Evolutionary conservation across 2,113 vertebrate species (phyloP).

Genomic region (Callipepla squamata): DNA sequence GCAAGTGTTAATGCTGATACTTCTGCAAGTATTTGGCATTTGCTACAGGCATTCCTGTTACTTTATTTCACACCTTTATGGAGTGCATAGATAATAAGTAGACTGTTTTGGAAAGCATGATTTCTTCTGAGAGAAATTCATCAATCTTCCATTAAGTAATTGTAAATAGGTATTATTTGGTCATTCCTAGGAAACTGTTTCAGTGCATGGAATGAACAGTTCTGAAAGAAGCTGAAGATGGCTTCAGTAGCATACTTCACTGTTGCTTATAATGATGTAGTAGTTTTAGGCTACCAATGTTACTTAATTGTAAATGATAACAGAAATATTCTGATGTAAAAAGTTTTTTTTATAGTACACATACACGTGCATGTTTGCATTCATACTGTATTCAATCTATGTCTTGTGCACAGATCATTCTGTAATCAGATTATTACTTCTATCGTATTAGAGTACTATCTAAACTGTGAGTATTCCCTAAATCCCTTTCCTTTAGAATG

Average conservation of each 20-base stretch:
- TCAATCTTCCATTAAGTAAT: not conserved
- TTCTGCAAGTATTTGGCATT: not conserved
- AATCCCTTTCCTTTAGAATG: not conserved
- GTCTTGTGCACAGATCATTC: not conserved
- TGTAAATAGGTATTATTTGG: not conserved
- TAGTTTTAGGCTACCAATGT: not conserved
- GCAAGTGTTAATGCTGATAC: not conserved
- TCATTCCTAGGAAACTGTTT: not conserved
- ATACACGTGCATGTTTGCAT: not conserved
- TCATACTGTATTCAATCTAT: not conserved
- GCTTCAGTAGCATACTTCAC: not conserved
- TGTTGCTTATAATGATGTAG: not conserved
- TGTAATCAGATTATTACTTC: slow-evolving; percentile 26
- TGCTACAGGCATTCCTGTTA: not conserved
- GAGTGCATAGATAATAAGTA: not conserved
- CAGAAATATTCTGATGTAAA: not conserved
- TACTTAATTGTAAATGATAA: not conserved
- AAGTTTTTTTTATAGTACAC: not conserved
- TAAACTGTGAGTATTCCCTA: not conserved
- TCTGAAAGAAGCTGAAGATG: not conserved
- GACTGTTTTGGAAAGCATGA: not conserved
- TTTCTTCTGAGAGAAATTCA: not conserved
- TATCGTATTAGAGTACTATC: not conserved
- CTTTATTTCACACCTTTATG: not conserved
- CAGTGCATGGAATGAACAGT: not conserved